Base-by-base conservation (phyloP, 2,113 vertebrate genomes). In the Psammodynastes pulverulentus region DNA sequence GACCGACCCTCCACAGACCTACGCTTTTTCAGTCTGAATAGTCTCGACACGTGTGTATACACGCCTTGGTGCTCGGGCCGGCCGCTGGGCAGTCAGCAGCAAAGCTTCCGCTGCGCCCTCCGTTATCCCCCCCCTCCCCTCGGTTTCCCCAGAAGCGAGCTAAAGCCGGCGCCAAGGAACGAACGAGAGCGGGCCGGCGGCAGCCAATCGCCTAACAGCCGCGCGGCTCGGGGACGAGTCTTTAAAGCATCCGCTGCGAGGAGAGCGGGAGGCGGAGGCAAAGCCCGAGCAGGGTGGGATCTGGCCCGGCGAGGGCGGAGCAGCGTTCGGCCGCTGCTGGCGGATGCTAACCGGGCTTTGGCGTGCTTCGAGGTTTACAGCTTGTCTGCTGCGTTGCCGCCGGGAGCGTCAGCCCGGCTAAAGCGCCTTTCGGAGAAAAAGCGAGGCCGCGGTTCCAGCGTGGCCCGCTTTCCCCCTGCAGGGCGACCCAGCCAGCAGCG, bases 171-270 rank as follows among this genome's bases (percentile, higher is more conserved):
- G 46, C 29, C 84, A 34, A 52, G 51, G 87, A 45, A 45, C 19
- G 34, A 84, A 49, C 12, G 48, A 79, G 89, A 56, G 48, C 43
- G 51, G 48, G 92, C 92, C 3, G 15, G 51, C 7, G 13, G 39
- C 58, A 88, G 88, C 86, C 91, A 91, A 92, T 91, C 51, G 46
- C 84, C 1, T 53, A 8, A 19, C n/a, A 9, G 3, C 23, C 48
- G 21, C 88, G 54, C 53, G 7, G 45, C 21, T 39, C 48, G 19
- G 84, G 92, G 92, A 51, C 4, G 39, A 58, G 43, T 56, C 89
- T 90, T 93, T 90, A 72, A 39, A 90, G 72, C 56, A 91, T 87
- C 91, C 85, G 46, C 56, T 39, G 56, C 17, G 24, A 53, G 49
- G 54, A 34, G 43, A 85, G 79, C 53, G 45, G 15, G 39, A n/a